Evolutionary conservation across 64 coral and sea anemone species (phyloP), one percentile per base, ranked within the genome.

Genomic region (Acropora tenuis): DNA sequence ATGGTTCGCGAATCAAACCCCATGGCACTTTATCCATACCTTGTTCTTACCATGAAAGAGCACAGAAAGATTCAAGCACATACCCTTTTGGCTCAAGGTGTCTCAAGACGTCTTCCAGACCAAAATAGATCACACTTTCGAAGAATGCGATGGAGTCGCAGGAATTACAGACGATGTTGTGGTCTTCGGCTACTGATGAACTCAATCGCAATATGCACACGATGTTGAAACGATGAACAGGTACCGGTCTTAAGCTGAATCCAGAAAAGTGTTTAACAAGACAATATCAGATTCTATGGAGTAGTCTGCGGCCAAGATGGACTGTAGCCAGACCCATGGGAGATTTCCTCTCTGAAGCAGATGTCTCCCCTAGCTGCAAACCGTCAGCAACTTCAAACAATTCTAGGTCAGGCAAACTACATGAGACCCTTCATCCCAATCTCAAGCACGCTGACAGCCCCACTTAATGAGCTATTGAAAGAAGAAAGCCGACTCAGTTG

Each of bases 211-310:
- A 89, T 55, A 78, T 89, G 74, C 75, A 79, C 57, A 57, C 48
- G 49, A 90, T 90, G 88, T 63, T 79, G n/a, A 47, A 78, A 11
- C 50, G 88, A 11, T 90, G 88, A 43, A 79, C 10, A 46, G 61
- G 80, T 59, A 90, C 48, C n/a, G 68, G 88, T 19, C 66, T 80
- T 41, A 78, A 90, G 65, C 59, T 78, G 17, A 80, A 78, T 45
- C 80, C 79, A 18, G 84, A 91, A 6, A 87, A 87, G 45, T 87
- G 84, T 45, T 68, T 87, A 30, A 30, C 30, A 30, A 30, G 30
- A 30, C 30, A 30, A 30, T 30, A 30, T 30, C 30, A 30, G 30
- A 69, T 87, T 87, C 84, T 87, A 73, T 75, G 84, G 66, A 45
- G 43, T 87, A 8, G 50, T 87, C n/a, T 87, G 84, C 19, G 46